Evolutionary conservation across 2,888 invertebrate species (phyloP).

Genomic region (Netelia inedita): DNA sequence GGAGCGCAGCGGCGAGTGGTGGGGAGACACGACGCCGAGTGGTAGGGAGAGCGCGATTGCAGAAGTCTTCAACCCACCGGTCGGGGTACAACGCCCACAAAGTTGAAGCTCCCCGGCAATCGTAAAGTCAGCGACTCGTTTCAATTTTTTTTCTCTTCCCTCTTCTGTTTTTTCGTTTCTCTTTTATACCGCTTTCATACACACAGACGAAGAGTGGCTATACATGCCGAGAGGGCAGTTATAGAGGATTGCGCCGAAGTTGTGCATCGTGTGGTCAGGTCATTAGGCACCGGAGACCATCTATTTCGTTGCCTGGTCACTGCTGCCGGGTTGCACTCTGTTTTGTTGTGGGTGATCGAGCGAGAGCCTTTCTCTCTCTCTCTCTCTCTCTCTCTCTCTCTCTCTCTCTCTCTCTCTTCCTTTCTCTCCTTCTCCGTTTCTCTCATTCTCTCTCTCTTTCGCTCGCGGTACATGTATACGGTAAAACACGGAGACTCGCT

Average conservation of each 20-base stretch:
- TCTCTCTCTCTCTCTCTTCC: conserved; percentile 6
- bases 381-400: neutral
- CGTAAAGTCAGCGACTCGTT: conserved; percentile 40
- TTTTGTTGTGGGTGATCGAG: conserved; percentile 62
- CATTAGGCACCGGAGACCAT: conserved; percentile 61
- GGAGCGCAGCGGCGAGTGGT: too few species aligned
- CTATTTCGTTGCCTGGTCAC: conserved; percentile 36
- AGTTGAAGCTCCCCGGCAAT: conserved; percentile 34
- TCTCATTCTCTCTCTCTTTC: neutral
- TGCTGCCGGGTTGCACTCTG: conserved; percentile 37
- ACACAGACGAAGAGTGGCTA: conserved; percentile 27
- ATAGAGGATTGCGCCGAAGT: conserved; percentile 47
- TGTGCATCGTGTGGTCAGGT: conserved; percentile 65
- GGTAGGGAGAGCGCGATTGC: neutral
- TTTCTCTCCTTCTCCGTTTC: neutral
- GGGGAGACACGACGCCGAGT: too few species aligned
- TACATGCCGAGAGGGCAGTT: conserved; percentile 22
- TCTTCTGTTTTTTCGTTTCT: conserved; percentile 4
- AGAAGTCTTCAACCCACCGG: conserved; percentile 14
- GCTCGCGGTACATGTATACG: conserved; percentile 17
- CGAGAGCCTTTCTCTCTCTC: conserved; percentile 23
- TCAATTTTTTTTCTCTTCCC: neutral
- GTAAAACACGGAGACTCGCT: conserved; percentile 40
- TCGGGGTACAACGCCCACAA: conserved; percentile 38
- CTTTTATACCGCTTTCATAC: conserved; percentile 17